Evolutionary conservation across 2,113 vertebrate genomes (phyloP), one percentile per base, ranked within the genome.

Genomic region (Neofelis nebulosa): DNA sequence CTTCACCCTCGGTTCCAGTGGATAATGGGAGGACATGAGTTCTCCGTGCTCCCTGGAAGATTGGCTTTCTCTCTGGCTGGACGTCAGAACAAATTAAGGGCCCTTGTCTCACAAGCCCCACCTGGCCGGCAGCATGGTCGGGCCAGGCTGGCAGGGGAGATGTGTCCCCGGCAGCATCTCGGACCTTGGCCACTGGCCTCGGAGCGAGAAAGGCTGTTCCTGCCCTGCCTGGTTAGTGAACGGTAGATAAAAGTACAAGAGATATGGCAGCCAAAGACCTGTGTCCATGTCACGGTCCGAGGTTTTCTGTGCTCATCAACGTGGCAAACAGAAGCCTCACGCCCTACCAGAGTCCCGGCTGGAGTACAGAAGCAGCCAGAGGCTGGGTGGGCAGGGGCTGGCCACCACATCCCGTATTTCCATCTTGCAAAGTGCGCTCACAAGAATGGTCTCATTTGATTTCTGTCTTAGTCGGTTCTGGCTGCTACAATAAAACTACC

Each of bases 21-120:
- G 18, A 4, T 6, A 4, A 31, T 1, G 2, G 48, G 36, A 61
- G 3, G 8, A 36, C 4, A 19, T 10, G 71, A 52, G 31, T 31
- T 45, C 61, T 45, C 38, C 2, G 1, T 41, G 52, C 52, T 92
- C 66, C 86, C 82, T 23, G 45, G 48, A 82, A 61, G 63, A 16
- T 1, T 11, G 38, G 48, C 3, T 2, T 7, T 81, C 45, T 78
- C 82, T 50, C 14, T 50, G 71, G 78, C 78, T 95, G 71, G 69
- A 71, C 0, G 36, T 97, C 96, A 91, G 66, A 41, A 68, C 38
- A n/a, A 93, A 96, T 91, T 81, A 96, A 91, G 95, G 82, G 79
- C 86, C 38, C 57, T 85, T 36, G 69, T 31, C 65, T 96, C 65
- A 12, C 45, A 52, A 84, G 57, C 27, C 29, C 18, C 55, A 93